Base-by-base conservation (phyloP, 2,888 invertebrate genomes). In the Resseliella maxima region DNA sequence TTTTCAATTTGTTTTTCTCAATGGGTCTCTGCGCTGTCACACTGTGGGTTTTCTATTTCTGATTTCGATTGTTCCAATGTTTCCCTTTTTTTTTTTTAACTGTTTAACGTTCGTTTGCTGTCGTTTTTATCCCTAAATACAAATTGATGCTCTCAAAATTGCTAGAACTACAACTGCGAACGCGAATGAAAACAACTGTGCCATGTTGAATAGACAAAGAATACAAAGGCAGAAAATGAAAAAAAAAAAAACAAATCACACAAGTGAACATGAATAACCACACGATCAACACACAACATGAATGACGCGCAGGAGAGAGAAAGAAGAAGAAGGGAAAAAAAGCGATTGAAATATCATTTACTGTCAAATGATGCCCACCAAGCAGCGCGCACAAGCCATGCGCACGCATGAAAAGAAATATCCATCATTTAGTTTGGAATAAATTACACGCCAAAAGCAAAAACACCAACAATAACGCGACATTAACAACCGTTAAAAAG, bases 1-100 rank as follows among this genome's bases (percentile, higher is more conserved):
- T 72, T 72, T 72, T 72, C 72, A 72, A 72, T 72, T 72, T 31
- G 72, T 72, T 72, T 72, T 72, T 72, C 72, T 72, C 72, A 72
- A 72, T 72, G 72, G 27, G 72, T 72, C 15, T 59, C 41, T 8
- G 12, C 31, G 72, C 72, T 72, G 72, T 72, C 72, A n/a, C n/a
- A 72, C 31, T 72, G 72, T 31, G 31, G 72, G 72, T 72, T 72
- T 72, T 31, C 18, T 15, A 2, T 27, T 18, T 31, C 1, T n/a
- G n/a, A n/a, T 2, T 35, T 27, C 2, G 12, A 15, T 10, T 59
- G 5, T n/a, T 15, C 3, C 72, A 72, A 31, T 72, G 72, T 72
- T 72, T 35, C 31, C 6, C 46, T 8, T 2, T 72, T 1, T 72
- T 31, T 15, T 35, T 27, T 72, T 15, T 24, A 24, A 24, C 59